Evolutionary conservation across 1,140 invertebrate species (phyloP).

Genomic region (Laupala kohalensis): DNA sequence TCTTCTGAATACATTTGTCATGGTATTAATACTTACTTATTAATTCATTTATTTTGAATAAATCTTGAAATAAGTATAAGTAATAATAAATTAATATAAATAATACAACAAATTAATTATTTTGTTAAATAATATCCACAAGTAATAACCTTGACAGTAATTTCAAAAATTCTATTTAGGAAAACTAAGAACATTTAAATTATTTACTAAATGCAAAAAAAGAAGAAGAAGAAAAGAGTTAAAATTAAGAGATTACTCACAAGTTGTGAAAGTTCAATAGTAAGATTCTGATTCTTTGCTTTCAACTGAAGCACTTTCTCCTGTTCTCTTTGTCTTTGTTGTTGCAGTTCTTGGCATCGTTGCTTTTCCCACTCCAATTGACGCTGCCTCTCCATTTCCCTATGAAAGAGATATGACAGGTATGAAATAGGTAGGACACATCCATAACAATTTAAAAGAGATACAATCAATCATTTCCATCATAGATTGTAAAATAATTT

Average conservation of each 20-base stretch:
- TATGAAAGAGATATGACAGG: slow-evolving; percentile 6
- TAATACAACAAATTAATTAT: no score
- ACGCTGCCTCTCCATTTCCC: slow-evolving; percentile 48
- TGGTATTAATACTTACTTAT: no score
- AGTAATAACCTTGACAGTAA: no score
- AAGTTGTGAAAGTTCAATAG: slow-evolving; percentile 64
- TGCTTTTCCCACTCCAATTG: slow-evolving; percentile 95
- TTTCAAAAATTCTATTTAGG: no score
- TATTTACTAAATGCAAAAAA: no score
- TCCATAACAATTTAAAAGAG: background rate
- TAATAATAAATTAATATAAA: no score
- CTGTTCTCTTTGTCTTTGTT: slow-evolving; percentile 74
- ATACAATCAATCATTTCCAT: background rate
- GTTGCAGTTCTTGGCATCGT: slow-evolving; percentile 70
- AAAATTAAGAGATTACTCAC: slow-evolving; percentile 33
- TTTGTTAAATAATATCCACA: no score
- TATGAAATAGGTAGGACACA: background rate
- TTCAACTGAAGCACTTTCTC: slow-evolving; percentile 80
- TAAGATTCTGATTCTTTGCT: slow-evolving; percentile 75
- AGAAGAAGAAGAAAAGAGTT: no score
- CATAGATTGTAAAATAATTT: background rate
- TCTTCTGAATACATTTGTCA: no score
- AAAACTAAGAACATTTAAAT: no score
- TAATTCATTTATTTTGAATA: no score
- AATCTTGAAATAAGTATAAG: no score